These are phyloP conservation scores for Aspidapion aeneum DNA, from an alignment of 2,888 invertebrate species.

Conservation along the genomic window DNA sequence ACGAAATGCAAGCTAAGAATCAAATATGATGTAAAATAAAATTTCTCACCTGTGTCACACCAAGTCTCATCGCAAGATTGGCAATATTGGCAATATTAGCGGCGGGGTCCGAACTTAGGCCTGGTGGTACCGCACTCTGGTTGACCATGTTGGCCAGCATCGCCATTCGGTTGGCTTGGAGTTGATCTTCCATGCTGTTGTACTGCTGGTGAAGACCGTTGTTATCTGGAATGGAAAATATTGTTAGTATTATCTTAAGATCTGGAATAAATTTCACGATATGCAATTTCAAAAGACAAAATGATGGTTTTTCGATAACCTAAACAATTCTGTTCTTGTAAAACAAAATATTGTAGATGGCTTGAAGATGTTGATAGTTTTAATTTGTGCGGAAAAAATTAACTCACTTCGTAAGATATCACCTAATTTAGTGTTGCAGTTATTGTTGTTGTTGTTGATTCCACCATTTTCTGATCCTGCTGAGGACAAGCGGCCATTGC, in stretches of 20 bases:
- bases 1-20: not conserved
- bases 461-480: slow-evolving; percentile 74
- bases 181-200: slow-evolving; percentile 57
- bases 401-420: slow-evolving; percentile 49
- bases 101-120: slow-evolving; percentile 52
- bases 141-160: slow-evolving; percentile 68
- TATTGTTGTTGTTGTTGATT: slow-evolving; percentile 67
- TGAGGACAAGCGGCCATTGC: slow-evolving; percentile 74
- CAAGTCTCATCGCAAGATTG: slow-evolving; percentile 67
- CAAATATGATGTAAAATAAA: not conserved
- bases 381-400: too few relatives aligned
- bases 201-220: slow-evolving; percentile 62
- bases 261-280: too few relatives aligned
- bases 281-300: too few relatives aligned
- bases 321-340: too few relatives aligned
- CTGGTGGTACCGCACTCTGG: slow-evolving; percentile 58
- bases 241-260: too few relatives aligned
- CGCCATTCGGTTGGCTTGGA: slow-evolving; percentile 61
- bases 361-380: too few relatives aligned
- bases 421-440: slow-evolving; percentile 57
- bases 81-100: slow-evolving; percentile 74
- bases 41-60: slow-evolving; percentile 45
- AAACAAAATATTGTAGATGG: too few relatives aligned
- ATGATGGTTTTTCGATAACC: too few relatives aligned
- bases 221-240: slow-evolving; percentile 41